These are phyloP conservation scores for Mycalesis mineus DNA, from an alignment of 2,888 invertebrate species.

Conservation along the genomic window DNA sequence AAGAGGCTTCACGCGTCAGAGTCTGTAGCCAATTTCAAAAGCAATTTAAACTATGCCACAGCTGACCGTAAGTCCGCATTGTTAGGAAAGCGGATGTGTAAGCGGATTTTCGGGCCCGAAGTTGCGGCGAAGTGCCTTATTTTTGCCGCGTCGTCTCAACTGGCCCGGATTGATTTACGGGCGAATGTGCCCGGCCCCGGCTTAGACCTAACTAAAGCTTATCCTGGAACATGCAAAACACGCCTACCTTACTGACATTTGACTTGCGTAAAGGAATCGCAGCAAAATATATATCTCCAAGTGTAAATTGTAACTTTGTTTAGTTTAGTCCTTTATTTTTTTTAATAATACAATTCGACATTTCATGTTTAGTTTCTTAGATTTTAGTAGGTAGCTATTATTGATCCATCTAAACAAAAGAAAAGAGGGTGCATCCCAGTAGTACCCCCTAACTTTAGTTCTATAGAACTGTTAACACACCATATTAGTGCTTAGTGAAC, in stretches of 20 bases:
- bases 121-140: constrained; percentile 45
- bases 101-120: constrained; percentile 34
- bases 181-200: constrained; percentile 55
- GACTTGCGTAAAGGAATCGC: constrained; percentile 16
- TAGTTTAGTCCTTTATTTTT: too few species aligned
- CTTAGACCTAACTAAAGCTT: constrained; percentile 67
- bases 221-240: constrained; percentile 67
- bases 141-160: constrained; percentile 64
- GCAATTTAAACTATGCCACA: constrained; percentile 21
- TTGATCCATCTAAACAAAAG: too few species aligned
- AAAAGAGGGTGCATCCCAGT: too few species aligned
- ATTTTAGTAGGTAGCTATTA: too few species aligned
- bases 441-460: too few species aligned
- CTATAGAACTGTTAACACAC: too few species aligned
- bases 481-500: too few species aligned
- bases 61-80: constrained; percentile 28
- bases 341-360: too few species aligned
- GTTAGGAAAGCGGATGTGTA: constrained; percentile 32
- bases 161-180: constrained; percentile 69
- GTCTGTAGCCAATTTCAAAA: constrained; percentile 18
- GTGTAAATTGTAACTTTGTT: too few species aligned
- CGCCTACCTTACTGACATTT: constrained; percentile 59
- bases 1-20: constrained; percentile 7
- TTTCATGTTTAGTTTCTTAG: too few species aligned
- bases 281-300: background rate